Conservation (phyloP, 2,113 vertebrate species). For the Podiceps cristatus region DNA sequence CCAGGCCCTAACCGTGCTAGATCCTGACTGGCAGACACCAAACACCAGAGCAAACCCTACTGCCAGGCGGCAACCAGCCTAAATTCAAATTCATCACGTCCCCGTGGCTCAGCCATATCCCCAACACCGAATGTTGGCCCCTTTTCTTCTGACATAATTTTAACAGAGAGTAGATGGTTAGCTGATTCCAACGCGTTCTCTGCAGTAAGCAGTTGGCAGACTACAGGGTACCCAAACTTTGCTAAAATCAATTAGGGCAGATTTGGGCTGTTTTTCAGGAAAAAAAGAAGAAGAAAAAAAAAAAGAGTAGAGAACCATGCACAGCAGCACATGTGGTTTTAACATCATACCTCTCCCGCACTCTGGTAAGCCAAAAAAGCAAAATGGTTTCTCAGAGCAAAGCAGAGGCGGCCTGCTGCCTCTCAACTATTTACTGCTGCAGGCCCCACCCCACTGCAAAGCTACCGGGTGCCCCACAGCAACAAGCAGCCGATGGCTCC, state of each 20-base stretch:
- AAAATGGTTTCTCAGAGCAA: not conserved
- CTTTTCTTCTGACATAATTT: not conserved
- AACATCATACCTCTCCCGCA: not conserved
- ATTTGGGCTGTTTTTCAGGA: not conserved
- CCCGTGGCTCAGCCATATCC: not conserved
- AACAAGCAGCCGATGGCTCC: not conserved
- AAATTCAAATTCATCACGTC: not conserved
- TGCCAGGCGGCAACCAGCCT: not conserved
- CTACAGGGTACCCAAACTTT: not conserved
- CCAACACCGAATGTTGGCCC: not conserved
- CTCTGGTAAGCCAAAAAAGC: not conserved
- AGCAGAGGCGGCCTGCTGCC: not conserved
- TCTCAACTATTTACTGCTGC: not conserved
- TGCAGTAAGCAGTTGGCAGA: not conserved
- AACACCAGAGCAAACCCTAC: not conserved
- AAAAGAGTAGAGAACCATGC: not conserved
- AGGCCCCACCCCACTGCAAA: not conserved
- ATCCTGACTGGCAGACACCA: not conserved
- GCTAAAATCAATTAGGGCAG: not conserved
- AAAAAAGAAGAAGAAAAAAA: not conserved
- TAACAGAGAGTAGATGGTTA: not conserved
- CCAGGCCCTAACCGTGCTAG: not conserved
- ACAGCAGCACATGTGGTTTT: not conserved
- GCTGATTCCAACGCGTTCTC: not conserved
- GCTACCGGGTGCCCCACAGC: not conserved